These are phyloP conservation scores for Poecilia latipinna DNA, from an alignment of 2,113 vertebrate species.

Conservation along the genomic window DNA sequence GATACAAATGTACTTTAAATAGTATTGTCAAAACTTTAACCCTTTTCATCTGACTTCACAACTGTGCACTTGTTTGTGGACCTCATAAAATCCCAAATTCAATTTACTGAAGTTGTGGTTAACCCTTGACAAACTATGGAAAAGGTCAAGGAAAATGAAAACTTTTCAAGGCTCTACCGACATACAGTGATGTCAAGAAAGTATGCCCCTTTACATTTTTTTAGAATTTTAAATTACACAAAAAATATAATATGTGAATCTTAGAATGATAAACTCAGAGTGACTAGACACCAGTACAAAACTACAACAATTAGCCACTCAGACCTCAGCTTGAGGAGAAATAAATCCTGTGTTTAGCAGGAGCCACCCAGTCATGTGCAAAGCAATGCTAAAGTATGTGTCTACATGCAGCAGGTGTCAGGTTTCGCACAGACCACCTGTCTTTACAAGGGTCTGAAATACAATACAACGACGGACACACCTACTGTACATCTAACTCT, in stretches of 20 bases:
- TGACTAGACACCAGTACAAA: too few species aligned
- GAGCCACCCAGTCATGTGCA: slow-evolving; percentile 2
- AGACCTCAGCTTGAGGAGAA: background rate
- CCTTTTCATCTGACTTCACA: background rate
- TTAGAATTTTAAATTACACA: background rate
- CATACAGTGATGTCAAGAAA: background rate
- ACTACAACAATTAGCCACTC: background rate
- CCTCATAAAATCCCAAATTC: background rate
- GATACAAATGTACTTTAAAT: too few species aligned
- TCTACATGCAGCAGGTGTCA: slow-evolving; percentile 33
- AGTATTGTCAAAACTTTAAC: too few species aligned
- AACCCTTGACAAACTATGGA: background rate
- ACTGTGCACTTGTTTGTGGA: background rate
- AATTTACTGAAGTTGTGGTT: background rate
- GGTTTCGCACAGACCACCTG: slow-evolving; percentile 52
- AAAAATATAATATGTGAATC: background rate
- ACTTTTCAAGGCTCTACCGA: background rate
- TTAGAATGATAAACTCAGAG: background rate
- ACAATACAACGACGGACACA: slow-evolving; percentile 6
- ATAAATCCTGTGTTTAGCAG: background rate
- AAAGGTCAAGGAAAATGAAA: background rate
- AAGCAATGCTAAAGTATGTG: slow-evolving; percentile 1
- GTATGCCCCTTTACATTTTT: background rate
- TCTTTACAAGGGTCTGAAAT: slow-evolving; percentile 30
- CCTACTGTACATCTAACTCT: background rate